Conservation (phyloP, 2,113 vertebrate species). For the Centropus unirufus region DNA sequence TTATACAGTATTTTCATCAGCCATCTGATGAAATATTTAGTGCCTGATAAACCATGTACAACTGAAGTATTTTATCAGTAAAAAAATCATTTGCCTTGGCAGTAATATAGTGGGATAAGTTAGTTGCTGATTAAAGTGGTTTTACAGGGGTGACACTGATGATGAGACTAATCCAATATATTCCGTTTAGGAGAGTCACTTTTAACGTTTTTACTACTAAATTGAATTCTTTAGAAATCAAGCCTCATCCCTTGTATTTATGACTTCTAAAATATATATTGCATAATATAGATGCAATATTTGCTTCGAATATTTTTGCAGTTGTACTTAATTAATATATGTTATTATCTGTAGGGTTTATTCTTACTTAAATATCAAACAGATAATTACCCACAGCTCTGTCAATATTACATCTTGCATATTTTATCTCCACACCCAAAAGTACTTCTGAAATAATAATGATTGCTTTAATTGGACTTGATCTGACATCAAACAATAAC, state of each 20-base stretch:
- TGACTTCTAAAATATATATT: not conserved
- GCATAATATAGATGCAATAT: not conserved
- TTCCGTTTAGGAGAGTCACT: not conserved
- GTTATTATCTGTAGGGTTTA: not conserved
- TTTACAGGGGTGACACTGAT: not conserved
- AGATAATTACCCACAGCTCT: not conserved
- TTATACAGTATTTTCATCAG: slow-evolving; percentile 28
- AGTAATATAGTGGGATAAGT: not conserved
- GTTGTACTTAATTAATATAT: not conserved
- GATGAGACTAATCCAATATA: not conserved
- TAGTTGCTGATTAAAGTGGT: slow-evolving; percentile 1
- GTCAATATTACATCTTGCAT: not conserved
- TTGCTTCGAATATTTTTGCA: not conserved
- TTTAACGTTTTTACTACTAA: not conserved
- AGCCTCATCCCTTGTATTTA: not conserved
- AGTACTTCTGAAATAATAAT: not conserved
- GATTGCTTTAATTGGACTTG: not conserved
- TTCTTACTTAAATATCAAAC: not conserved
- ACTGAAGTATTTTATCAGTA: slow-evolving; percentile 15
- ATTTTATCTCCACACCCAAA: not conserved
- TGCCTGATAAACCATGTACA: not conserved
- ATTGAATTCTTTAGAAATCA: not conserved
- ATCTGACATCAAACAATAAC: not conserved
- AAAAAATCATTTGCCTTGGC: slow-evolving; percentile 19
- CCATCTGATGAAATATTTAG: not conserved